These are phyloP conservation scores for Eidolon dupreanum DNA, from an alignment of 2,797 vertebrate genomes.

Conservation along the genomic window DNA sequence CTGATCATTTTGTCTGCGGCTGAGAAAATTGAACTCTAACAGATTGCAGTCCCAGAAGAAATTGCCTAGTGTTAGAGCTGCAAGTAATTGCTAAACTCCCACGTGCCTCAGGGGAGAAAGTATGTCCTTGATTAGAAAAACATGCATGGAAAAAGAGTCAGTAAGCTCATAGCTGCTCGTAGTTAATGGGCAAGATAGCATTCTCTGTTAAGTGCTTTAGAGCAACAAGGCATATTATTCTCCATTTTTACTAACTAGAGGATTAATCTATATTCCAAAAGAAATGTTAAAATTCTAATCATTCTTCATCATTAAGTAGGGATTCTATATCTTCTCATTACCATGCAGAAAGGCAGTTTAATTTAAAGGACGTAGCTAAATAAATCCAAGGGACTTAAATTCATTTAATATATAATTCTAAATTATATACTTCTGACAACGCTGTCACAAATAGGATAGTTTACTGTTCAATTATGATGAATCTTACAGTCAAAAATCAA, in stretches of 20 bases:
- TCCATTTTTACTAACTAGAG: conserved; percentile 74
- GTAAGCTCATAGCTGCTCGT: conserved; percentile 43
- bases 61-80: conserved; percentile 85
- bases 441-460: conserved; percentile 47
- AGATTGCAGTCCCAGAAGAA: conserved; percentile 87
- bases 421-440: conserved; percentile 70
- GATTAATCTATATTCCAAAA: conserved; percentile 77
- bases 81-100: conserved; percentile 88
- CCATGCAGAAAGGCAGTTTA: conserved; percentile 59
- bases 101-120: conserved; percentile 82
- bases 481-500: conserved; percentile 57
- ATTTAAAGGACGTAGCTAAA: conserved; percentile 73
- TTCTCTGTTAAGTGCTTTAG: conserved; percentile 65
- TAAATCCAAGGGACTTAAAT: conserved; percentile 46
- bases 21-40: conserved; percentile 88
- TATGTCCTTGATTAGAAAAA: conserved; percentile 87
- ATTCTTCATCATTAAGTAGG: conserved; percentile 69
- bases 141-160: conserved; percentile 68
- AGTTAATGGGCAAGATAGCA: conserved; percentile 63
- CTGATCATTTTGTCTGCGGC: conserved; percentile 85
- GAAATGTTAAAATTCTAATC: conserved; percentile 74
- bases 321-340: conserved; percentile 59
- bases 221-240: conserved; percentile 46
- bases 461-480: conserved; percentile 55
- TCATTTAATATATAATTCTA: conserved; percentile 70